A percentile compares a stretch with the other conserved stretches of the same genome.
These are phyloP conservation scores for Darevskia mixta DNA, from an alignment of 2,797 vertebrate genomes.

Conservation along the genomic window DNA sequence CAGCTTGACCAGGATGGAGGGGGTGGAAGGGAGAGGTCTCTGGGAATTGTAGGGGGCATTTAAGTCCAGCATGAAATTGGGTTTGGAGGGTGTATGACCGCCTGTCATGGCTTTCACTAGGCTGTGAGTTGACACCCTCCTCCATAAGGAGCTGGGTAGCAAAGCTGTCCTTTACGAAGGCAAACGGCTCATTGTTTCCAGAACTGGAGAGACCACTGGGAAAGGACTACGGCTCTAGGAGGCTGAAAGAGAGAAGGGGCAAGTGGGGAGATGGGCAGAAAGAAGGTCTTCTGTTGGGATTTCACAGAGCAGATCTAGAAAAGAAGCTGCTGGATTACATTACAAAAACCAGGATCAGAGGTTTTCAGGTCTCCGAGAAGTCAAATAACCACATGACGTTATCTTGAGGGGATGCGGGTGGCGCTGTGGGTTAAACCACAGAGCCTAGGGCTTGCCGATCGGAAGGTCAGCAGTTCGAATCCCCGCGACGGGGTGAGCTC, in stretches of 20 bases:
- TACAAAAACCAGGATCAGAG: background rate
- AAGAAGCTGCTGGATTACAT: background rate
- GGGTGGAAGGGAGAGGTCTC: background rate
- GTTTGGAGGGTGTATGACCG: rapidly evolving
- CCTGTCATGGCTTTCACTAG: background rate
- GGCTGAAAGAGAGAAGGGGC: conserved; percentile 34
- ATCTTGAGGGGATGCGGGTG: background rate
- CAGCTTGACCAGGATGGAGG: conserved; percentile 22
- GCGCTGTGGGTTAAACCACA: no score
- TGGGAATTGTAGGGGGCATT: background rate
- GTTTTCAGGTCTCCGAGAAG: background rate
- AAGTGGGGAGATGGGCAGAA: background rate
- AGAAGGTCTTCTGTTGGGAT: background rate
- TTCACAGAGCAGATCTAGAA: conserved; percentile 33
- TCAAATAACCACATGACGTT: conserved; percentile 8
- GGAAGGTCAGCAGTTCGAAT: no score
- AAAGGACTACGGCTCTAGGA: conserved; percentile 56
- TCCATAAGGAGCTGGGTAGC: conserved; percentile 25
- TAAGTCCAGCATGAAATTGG: background rate
- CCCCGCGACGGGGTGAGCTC: no score
- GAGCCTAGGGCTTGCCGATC: no score
- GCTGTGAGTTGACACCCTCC: conserved; percentile 26
- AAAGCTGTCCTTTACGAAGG: conserved; percentile 32
- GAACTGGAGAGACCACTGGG: conserved; percentile 39
- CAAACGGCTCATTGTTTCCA: conserved; percentile 42